Evolutionary conservation across 2,888 invertebrate genomes (phyloP).

Genomic region (Epiblema foenella): DNA sequence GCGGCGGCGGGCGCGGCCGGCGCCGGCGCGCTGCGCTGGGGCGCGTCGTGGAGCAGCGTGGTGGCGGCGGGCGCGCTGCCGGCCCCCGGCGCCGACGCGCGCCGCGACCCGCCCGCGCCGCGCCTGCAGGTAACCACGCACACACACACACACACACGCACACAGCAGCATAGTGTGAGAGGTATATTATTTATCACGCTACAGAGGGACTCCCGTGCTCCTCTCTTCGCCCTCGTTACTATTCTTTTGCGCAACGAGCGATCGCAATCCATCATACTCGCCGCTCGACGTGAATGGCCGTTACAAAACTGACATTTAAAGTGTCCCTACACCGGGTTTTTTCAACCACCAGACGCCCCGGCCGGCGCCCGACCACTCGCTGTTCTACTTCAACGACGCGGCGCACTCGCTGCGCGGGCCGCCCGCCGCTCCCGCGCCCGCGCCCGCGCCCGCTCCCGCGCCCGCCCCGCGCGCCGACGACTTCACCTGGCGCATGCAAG

Average conservation of each 20-base stretch:
- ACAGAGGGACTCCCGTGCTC: too few species aligned
- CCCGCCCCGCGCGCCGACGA: constrained; percentile 47
- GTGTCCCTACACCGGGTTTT: not conserved
- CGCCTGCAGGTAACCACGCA: not conserved
- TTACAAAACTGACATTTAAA: too few species aligned
- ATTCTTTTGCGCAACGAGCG: too few species aligned
- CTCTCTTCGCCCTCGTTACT: too few species aligned
- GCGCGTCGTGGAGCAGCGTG: constrained; percentile 72
- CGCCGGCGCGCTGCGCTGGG: constrained; percentile 56
- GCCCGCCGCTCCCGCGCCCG: constrained; percentile 38
- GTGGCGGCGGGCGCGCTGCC: constrained; percentile 61
- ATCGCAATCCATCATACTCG: too few species aligned
- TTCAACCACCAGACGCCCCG: not conserved
- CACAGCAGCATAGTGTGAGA: too few species aligned
- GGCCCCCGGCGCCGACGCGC: constrained; percentile 73
- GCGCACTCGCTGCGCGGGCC: constrained; percentile 32
- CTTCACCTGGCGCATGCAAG: constrained; percentile 44
- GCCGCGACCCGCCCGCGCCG: constrained; percentile 58
- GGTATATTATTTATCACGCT: too few species aligned
- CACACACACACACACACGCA: too few species aligned
- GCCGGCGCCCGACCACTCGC: constrained; percentile 75
- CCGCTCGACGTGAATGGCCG: too few species aligned
- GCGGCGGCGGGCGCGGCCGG: constrained; percentile 8
- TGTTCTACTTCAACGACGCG: constrained; percentile 69
- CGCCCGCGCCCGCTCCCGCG: constrained; percentile 43